phyloP scores from a whole-genome alignment of 2,113 vertebrate genomes.

The Protomyctophum bolini region DNA sequence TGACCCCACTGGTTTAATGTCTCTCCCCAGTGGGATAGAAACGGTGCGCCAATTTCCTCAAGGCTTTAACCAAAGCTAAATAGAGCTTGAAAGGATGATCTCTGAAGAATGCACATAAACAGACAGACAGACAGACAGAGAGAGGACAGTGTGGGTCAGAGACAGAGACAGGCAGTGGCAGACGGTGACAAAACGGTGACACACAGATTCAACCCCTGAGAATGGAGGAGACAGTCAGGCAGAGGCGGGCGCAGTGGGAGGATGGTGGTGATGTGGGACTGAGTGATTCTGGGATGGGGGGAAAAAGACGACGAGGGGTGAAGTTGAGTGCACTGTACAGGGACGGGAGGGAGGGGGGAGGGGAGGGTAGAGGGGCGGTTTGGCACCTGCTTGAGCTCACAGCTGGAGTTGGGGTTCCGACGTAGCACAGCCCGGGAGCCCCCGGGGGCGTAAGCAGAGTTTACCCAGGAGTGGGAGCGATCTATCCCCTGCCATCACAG shows the following conservation, averaged over 20 bases:
- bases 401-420: conserved; percentile 87
- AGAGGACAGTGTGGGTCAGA: conserved; percentile 8
- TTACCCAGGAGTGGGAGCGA: conserved; percentile 96
- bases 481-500: conserved; percentile 86
- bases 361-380: conserved; percentile 38
- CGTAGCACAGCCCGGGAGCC: conserved; percentile 90
- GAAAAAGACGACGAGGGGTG: conserved; percentile 13
- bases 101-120: conserved; percentile 10
- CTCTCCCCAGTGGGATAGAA: background rate
- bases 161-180: conserved; percentile 7
- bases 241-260: conserved; percentile 17
- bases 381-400: conserved; percentile 93
- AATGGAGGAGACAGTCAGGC: background rate
- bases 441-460: conserved; percentile 91
- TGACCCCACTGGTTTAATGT: background rate
- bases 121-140: conserved; percentile 20
- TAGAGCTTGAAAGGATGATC: conserved; percentile 24
- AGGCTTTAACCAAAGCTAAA: conserved; percentile 7
- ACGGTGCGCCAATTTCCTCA: background rate
- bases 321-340: too few species aligned
- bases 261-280: conserved; percentile 1
- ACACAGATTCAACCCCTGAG: conserved; percentile 10
- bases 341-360: conserved; percentile 10
- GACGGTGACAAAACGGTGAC: background rate
- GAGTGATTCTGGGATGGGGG: conserved; percentile 12